phyloP scores from a whole-genome alignment of 2,797 vertebrate species.

The Helicolenus hilgendorfi region DNA sequence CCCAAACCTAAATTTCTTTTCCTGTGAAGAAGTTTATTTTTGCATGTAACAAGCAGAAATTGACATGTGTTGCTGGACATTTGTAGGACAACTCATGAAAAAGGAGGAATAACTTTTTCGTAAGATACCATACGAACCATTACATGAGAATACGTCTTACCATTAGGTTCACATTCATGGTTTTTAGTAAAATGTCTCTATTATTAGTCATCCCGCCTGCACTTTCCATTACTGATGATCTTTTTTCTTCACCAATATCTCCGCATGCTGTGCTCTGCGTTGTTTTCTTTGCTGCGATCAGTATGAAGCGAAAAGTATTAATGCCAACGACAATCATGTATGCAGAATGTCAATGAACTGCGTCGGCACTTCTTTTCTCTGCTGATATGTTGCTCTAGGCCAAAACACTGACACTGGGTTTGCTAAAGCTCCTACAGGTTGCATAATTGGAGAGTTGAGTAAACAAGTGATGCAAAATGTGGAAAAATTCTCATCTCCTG shows the following conservation, averaged over 20 bases:
- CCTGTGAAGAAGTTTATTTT: too few species aligned
- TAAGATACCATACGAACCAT: too few species aligned
- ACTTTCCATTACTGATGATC: not conserved
- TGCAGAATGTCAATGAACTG: constrained; percentile 9
- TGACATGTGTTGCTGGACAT: rapidly evolving
- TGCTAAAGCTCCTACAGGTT: constrained; percentile 9
- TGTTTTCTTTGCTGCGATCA: not conserved
- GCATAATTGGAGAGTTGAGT: constrained; percentile 15
- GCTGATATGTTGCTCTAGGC: constrained; percentile 30
- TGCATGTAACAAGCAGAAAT: too few species aligned
- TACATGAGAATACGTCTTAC: too few species aligned
- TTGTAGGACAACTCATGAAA: too few species aligned
- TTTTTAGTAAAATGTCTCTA: not conserved
- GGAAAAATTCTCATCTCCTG: not conserved
- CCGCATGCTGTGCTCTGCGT: not conserved
- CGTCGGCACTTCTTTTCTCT: not conserved
- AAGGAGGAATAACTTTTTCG: too few species aligned
- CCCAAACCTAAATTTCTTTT: too few species aligned
- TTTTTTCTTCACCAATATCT: not conserved
- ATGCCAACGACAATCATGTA: not conserved
- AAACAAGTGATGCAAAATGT: constrained; percentile 47
- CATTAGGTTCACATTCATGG: not conserved
- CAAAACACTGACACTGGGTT: constrained; percentile 21
- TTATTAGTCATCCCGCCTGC: not conserved
- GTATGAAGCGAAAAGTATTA: not conserved